phyloP scores from a whole-genome alignment of 2,113 vertebrate species.

The Eonycteris spelaea region DNA sequence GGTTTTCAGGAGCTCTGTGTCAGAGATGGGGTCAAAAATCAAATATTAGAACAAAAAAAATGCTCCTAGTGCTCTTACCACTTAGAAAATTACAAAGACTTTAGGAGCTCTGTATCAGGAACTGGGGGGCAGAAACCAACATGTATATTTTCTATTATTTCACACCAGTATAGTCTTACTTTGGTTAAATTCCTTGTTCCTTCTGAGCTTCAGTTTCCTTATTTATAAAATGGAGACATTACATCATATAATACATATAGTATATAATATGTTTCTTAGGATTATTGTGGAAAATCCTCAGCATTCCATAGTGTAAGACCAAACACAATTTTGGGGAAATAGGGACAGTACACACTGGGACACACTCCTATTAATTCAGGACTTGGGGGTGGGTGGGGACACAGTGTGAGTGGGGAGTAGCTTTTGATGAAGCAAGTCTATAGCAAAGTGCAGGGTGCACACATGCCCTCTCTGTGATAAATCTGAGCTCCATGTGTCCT shows the following conservation, averaged over 20 bases:
- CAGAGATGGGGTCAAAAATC: neutral
- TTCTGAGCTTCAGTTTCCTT: neutral
- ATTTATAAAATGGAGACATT: neutral
- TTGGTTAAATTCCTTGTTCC: neutral
- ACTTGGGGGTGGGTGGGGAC: neutral
- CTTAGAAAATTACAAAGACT: neutral
- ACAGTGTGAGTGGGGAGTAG: neutral
- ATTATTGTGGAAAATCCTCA: neutral
- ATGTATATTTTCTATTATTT: neutral
- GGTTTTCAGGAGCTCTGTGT: neutral
- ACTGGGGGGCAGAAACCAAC: neutral
- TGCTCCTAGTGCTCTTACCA: neutral
- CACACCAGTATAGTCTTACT: neutral
- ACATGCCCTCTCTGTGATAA: neutral
- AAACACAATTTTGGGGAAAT: neutral
- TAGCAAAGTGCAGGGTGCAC: neutral
- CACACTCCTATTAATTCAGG: neutral
- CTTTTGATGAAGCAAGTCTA: neutral
- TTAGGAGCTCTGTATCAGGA: neutral
- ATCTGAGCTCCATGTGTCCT: neutral
- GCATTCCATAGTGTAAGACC: neutral
- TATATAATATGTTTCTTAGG: neutral
- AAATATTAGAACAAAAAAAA: neutral
- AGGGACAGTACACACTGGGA: neutral
- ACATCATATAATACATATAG: neutral